Evolutionary conservation across 2,888 invertebrate genomes (phyloP).

Genomic region (Morpho achilles): DNA sequence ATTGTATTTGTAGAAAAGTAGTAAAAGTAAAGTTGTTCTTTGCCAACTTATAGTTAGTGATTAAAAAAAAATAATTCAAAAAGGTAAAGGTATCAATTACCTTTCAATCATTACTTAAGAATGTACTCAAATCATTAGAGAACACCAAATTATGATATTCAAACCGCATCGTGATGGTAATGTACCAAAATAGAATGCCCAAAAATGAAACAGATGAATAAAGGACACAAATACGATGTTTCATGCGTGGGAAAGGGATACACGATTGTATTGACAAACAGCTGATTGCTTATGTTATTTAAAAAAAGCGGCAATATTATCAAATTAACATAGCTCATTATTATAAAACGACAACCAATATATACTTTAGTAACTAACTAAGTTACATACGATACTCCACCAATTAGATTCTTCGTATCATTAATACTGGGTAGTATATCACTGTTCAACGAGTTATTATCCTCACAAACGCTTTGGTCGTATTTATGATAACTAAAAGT

Average conservation of each 20-base stretch:
- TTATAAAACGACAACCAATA: too few species aligned
- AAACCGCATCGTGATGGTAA: slow-evolving; percentile 74
- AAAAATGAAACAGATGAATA: slow-evolving; percentile 67
- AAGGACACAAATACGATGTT: slow-evolving; percentile 50
- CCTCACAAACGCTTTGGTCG: slow-evolving; percentile 32
- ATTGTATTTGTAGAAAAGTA: slow-evolving; percentile 4
- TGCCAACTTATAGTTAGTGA: too few species aligned
- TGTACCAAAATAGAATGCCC: slow-evolving; percentile 77
- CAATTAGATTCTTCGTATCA: slow-evolving; percentile 32
- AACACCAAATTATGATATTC: slow-evolving; percentile 66
- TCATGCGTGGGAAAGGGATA: slow-evolving; percentile 53
- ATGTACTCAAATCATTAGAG: slow-evolving; percentile 49
- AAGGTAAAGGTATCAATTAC: slow-evolving; percentile 36
- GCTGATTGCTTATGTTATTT: slow-evolving; percentile 57
- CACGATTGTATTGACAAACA: slow-evolving; percentile 67
- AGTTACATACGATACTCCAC: slow-evolving; percentile 42
- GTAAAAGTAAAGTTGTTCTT: neutral
- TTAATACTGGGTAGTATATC: slow-evolving; percentile 39
- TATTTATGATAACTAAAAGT: slow-evolving; percentile 33
- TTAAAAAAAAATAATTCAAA: too few species aligned
- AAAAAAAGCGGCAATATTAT: slow-evolving; percentile 23
- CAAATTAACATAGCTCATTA: too few species aligned
- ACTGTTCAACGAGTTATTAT: slow-evolving; percentile 32
- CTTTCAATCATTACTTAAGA: slow-evolving; percentile 49
- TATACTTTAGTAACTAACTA: neutral